These are phyloP conservation scores for Amblyopsis rosae DNA, from an alignment of 2,113 vertebrate genomes.

Conservation along the genomic window DNA sequence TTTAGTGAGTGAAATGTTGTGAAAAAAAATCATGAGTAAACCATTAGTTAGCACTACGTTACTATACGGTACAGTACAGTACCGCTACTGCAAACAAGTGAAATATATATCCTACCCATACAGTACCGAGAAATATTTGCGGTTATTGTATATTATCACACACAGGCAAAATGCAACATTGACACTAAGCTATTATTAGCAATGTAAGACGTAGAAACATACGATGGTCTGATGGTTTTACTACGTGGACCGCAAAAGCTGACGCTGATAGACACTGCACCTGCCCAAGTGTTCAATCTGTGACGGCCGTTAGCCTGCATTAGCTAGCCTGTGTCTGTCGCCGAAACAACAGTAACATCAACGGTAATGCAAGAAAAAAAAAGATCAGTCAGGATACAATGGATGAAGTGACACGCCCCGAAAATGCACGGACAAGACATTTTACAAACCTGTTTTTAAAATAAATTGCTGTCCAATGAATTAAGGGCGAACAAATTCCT, in stretches of 20 bases:
- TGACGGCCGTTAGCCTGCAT: conserved; percentile 40
- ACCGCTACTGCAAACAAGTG: not conserved
- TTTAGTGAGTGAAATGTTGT: not conserved
- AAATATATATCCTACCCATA: not conserved
- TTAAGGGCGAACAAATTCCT: conserved; percentile 27
- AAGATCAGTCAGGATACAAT: not conserved
- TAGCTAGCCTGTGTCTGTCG: conserved; percentile 24
- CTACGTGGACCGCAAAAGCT: conserved; percentile 7
- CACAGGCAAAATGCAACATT: not conserved
- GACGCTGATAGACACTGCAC: conserved; percentile 46
- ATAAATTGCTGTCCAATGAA: conserved; percentile 41
- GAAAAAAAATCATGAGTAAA: conserved; percentile 28
- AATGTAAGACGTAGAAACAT: not conserved
- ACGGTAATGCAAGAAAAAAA: not conserved
- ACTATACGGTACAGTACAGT: not conserved
- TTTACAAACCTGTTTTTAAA: conserved; percentile 55
- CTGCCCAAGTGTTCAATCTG: conserved; percentile 58
- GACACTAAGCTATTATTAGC: not conserved
- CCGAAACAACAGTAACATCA: conserved; percentile 25
- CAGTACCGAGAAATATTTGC: too few relatives aligned
- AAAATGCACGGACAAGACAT: not conserved
- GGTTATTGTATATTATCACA: not conserved
- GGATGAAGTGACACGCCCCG: not conserved
- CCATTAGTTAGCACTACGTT: not conserved
- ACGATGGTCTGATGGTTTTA: not conserved